A percentile compares a stretch with the other conserved stretches of the same genome.
Evolutionary conservation across 2,888 invertebrate genomes (phyloP).

Genomic region (Noctua janthe): DNA sequence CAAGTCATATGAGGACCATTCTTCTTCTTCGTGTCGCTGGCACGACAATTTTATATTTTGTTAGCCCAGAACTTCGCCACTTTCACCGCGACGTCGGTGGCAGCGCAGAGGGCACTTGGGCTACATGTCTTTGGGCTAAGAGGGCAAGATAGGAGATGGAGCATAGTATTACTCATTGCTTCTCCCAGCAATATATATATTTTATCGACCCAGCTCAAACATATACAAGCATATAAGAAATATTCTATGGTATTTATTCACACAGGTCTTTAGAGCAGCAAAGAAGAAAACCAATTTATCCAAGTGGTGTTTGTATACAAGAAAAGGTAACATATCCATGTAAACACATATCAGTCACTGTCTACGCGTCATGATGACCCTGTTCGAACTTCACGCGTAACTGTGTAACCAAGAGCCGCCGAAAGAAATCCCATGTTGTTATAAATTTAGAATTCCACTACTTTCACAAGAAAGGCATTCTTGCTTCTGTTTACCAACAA

Average conservation of each 20-base stretch:
- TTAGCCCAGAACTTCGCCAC: too few relatives aligned
- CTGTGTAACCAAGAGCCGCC: not conserved
- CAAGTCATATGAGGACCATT: too few relatives aligned
- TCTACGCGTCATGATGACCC: not conserved
- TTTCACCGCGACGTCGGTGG: too few relatives aligned
- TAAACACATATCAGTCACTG: not conserved
- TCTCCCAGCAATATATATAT: not conserved
- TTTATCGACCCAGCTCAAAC: not conserved
- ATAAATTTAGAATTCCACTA: constrained; percentile 44
- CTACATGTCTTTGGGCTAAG: too few relatives aligned
- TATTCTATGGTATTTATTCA: not conserved
- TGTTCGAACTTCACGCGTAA: not conserved
- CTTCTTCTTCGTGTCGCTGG: too few relatives aligned
- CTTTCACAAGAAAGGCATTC: constrained; percentile 42
- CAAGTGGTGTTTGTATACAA: not conserved
- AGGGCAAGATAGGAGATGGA: too few relatives aligned
- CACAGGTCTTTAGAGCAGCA: not conserved
- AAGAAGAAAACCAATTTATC: not conserved
- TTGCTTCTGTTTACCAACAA: constrained; percentile 59
- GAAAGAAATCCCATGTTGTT: constrained; percentile 44
- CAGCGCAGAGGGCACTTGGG: too few relatives aligned
- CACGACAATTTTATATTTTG: too few relatives aligned
- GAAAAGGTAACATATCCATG: not conserved
- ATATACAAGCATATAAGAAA: not conserved
- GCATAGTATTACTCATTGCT: not conserved